These are phyloP conservation scores for Himalopsyche phryganea DNA, from an alignment of 1,140 invertebrate species.

Conservation along the genomic window DNA sequence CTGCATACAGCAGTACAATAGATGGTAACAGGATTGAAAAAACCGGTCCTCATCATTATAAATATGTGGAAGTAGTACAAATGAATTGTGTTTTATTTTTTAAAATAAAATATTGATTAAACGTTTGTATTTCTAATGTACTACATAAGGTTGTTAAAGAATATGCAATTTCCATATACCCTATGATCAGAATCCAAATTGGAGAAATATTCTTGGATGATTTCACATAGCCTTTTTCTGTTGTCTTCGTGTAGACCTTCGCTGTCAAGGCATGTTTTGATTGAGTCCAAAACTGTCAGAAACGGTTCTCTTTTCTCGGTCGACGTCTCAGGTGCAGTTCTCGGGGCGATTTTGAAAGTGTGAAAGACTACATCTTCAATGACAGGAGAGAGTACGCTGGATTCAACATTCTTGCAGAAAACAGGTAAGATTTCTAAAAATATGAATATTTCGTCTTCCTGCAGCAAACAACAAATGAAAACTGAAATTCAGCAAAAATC, in stretches of 20 bases:
- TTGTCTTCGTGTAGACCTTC: slow-evolving; percentile 55
- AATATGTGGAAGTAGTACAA: too few species aligned
- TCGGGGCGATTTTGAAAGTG: not conserved
- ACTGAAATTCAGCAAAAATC: too few species aligned
- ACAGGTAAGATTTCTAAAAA: slow-evolving; percentile 41
- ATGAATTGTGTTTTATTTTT: too few species aligned
- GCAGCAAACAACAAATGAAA: slow-evolving; percentile 17
- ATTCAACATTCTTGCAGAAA: slow-evolving; percentile 41
- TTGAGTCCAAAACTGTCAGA: slow-evolving; percentile 36
- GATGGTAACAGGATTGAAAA: too few species aligned
- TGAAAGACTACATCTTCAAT: slow-evolving; percentile 6
- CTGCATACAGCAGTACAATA: too few species aligned
- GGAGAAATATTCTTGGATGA: slow-evolving; percentile 49
- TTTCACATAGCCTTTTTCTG: slow-evolving; percentile 48
- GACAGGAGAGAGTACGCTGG: slow-evolving; percentile 37
- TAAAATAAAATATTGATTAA: too few species aligned
- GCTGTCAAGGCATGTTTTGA: slow-evolving; percentile 43
- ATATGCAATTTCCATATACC: too few species aligned
- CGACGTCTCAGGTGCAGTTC: slow-evolving; percentile 17
- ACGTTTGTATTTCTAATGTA: too few species aligned
- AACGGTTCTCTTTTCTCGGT: slow-evolving; percentile 35
- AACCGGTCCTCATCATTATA: too few species aligned
- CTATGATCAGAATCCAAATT: slow-evolving; percentile 47
- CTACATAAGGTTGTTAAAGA: too few species aligned
- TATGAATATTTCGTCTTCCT: slow-evolving; percentile 41